Base-by-base conservation (phyloP, 2,888 invertebrate genomes). In the Drosophila kuntzei region DNA sequence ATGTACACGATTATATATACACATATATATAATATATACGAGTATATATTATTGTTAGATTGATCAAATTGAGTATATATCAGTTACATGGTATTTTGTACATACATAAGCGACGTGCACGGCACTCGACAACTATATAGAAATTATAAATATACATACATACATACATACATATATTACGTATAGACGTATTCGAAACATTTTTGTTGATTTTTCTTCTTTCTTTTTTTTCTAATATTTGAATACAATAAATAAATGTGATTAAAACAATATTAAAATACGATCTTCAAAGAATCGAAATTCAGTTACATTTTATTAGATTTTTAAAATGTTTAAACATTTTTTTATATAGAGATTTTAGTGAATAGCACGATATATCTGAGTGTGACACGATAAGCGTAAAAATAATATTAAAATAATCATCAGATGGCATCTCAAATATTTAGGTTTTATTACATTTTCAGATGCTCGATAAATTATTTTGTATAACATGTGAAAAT, bases 11-110 rank as follows among this genome's bases (percentile, higher is more conserved):
- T 7, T 29, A 41, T 49, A 41, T 4, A 49, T 27, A 44, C 16
- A 53, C 2, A 37, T 37, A 46, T 25, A 34, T 37, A 46, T 46
- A 39, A 53, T 11, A n/a, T 25, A 37, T 3, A 3, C 39, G 20
- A 27, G 16, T 51, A 46, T 54, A 46, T 25, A 27, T 14, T 18
- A 58, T 29, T 27, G 22, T 47, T 58, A 49, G 37, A 41, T 34
- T 25, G 16, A 44, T 53, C 44, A n/a, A 20, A 57, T 57, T 39
- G 55, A 39, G 32, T 41, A 39, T 65, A 47, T 76, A 67, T 66
- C 66, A 60, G 54, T 68, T 75, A 67, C 61, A 75, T 66, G 71
- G 44, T 62, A 75, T 65, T 65, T 71, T 71, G 71, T 71, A 71
- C 46, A 71, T 69, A 70, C 20, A 58, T 55, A 70, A 51, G 27